A percentile compares a stretch with the other conserved stretches of the same genome.
Evolutionary conservation across 2,113 vertebrate genomes (phyloP).

Genomic region (Elgaria multicarinata): DNA sequence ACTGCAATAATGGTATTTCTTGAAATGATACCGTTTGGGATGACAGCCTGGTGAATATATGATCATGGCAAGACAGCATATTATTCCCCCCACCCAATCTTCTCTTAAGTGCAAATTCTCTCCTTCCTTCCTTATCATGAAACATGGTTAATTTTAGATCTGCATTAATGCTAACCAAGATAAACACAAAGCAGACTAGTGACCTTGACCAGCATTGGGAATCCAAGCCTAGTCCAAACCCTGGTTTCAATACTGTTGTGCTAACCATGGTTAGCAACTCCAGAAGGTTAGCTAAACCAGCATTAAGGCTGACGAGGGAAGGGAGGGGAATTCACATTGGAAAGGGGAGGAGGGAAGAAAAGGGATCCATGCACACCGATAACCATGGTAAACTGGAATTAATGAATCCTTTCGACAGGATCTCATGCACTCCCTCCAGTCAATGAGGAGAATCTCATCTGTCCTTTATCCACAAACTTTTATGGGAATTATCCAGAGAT

Average conservation of each 20-base stretch:
- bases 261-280: not conserved
- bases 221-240: not conserved
- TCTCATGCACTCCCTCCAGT: not conserved
- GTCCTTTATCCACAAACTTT: not conserved
- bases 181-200: not conserved
- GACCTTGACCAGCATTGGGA: not conserved
- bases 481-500: not conserved
- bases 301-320: not conserved
- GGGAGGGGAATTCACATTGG: not conserved
- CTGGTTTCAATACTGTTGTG: not conserved
- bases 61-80: not conserved
- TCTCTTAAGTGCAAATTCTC: not conserved
- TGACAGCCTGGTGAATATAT: not conserved
- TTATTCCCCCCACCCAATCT: not conserved
- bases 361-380: not conserved
- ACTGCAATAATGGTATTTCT: not conserved
- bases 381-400: not conserved
- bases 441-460: not conserved
- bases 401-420: not conserved
- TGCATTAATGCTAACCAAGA: not conserved
- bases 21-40: constrained; percentile 18
- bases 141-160: not conserved
- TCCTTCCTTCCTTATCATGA: not conserved
- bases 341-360: not conserved
- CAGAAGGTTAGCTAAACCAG: not conserved